phyloP scores from a whole-genome alignment of 30 jellyfish, hydroid and myxozoan species.

The Hydractinia echinata region DNA sequence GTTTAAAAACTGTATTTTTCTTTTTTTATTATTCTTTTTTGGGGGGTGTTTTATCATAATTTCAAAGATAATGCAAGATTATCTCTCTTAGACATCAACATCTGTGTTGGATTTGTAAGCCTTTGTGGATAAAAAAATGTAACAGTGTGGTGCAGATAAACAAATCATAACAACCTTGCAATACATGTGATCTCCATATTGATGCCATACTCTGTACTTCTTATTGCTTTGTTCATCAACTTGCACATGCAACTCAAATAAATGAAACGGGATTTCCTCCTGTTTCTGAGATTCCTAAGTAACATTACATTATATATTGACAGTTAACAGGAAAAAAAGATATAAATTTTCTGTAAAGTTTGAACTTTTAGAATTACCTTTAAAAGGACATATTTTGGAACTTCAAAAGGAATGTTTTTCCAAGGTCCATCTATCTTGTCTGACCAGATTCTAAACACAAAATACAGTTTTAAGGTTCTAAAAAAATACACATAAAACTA shows the following conservation, averaged over 20 bases:
- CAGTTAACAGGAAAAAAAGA: no score
- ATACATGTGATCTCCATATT: constrained; percentile 14
- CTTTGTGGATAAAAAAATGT: no score
- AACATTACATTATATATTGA: no score
- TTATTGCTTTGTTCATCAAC: not conserved
- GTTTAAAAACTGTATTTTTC: no score
- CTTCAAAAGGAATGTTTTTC: constrained; percentile 13
- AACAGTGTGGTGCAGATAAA: no score
- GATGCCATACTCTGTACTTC: constrained; percentile 34
- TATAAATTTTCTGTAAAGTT: no score
- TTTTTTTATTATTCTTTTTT: no score
- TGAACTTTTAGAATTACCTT: not conserved
- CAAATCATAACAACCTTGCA: not conserved
- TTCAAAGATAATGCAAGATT: no score
- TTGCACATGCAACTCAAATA: constrained; percentile 19
- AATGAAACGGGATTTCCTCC: constrained; percentile 8
- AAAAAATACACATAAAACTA: no score
- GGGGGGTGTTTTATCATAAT: no score
- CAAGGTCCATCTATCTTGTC: constrained; percentile 25
- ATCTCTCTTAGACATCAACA: no score
- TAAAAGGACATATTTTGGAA: constrained; percentile 21
- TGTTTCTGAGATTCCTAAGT: not conserved
- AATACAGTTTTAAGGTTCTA: not conserved
- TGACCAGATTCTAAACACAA: constrained; percentile 14
- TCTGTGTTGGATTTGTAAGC: no score